These are phyloP conservation scores for Panulirus ornatus DNA, from an alignment of 1,140 invertebrate genomes.

Conservation along the genomic window DNA sequence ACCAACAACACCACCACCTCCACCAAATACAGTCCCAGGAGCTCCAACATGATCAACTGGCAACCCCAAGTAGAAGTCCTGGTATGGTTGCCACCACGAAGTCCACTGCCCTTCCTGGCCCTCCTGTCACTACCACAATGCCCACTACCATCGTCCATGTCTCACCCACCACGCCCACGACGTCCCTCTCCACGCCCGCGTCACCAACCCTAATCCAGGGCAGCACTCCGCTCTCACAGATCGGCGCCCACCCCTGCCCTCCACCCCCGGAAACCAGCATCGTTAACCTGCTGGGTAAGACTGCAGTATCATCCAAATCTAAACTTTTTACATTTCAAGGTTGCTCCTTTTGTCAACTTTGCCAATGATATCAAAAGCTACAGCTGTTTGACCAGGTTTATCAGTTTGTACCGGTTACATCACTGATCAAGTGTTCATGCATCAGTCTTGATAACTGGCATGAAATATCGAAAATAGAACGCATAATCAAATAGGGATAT, in stretches of 20 bases:
- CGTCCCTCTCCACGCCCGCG: slow-evolving; percentile 70
- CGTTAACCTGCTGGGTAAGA: slow-evolving; percentile 68
- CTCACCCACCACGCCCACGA: slow-evolving; percentile 63
- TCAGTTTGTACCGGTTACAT: too few relatives aligned
- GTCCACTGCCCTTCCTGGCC: slow-evolving; percentile 58
- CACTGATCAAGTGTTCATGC: too few relatives aligned
- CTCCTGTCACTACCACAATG: slow-evolving; percentile 61
- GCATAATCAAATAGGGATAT: too few relatives aligned
- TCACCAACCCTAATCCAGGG: slow-evolving; percentile 84
- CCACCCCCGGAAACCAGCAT: slow-evolving; percentile 72
- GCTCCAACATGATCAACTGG: slow-evolving; percentile 19
- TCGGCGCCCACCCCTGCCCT: slow-evolving; percentile 83
- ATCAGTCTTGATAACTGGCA: too few relatives aligned
- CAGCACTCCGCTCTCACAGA: slow-evolving; percentile 90
- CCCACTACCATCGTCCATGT: slow-evolving; percentile 66
- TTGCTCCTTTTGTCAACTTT: too few relatives aligned
- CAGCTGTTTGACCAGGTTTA: too few relatives aligned
- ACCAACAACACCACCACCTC: slow-evolving; percentile 58
- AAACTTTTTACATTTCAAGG: too few relatives aligned
- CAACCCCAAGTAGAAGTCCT: slow-evolving; percentile 36
- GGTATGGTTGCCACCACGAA: slow-evolving; percentile 46
- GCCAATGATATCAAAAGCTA: too few relatives aligned
- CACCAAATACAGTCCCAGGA: slow-evolving; percentile 46
- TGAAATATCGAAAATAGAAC: too few relatives aligned
- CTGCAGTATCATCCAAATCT: not conserved